A percentile compares a stretch with the other conserved stretches of the same genome.
These are phyloP conservation scores for Drosophila paranaensis DNA, from an alignment of 2,888 invertebrate species.

Conservation along the genomic window DNA sequence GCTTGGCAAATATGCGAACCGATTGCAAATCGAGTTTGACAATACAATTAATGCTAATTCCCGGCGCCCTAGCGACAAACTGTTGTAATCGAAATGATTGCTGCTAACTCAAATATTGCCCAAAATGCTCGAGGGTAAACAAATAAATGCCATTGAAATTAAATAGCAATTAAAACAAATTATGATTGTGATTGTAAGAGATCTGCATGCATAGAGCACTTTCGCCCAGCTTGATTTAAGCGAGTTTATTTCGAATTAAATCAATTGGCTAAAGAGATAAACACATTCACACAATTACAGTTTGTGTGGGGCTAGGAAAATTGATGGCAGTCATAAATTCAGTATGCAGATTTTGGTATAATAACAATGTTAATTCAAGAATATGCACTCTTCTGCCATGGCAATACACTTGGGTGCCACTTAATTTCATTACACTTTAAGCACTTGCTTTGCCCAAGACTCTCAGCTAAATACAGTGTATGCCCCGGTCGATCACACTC, in stretches of 20 bases:
- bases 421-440: not conserved
- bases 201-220: too few species aligned
- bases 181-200: too few species aligned
- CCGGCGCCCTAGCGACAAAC: constrained; percentile 19
- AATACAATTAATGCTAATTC: constrained; percentile 59
- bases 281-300: not conserved
- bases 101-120: not conserved
- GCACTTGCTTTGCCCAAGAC: not conserved
- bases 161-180: not conserved
- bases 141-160: not conserved
- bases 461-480: not conserved
- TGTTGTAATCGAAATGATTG: constrained; percentile 25
- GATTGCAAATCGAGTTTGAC: constrained; percentile 50
- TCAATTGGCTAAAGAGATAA: not conserved
- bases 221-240: too few species aligned
- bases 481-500: not conserved
- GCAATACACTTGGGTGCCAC: not conserved
- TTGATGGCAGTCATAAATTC: not conserved
- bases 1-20: constrained; percentile 18
- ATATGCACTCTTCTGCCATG: not conserved
- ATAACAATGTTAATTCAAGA: not conserved
- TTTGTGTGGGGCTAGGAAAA: not conserved
- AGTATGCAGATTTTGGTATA: not conserved
- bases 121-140: not conserved
- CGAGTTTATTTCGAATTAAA: too few species aligned